Conservation (phyloP, 2,113 vertebrate genomes). For the Chiloscyllium plagiosum region DNA sequence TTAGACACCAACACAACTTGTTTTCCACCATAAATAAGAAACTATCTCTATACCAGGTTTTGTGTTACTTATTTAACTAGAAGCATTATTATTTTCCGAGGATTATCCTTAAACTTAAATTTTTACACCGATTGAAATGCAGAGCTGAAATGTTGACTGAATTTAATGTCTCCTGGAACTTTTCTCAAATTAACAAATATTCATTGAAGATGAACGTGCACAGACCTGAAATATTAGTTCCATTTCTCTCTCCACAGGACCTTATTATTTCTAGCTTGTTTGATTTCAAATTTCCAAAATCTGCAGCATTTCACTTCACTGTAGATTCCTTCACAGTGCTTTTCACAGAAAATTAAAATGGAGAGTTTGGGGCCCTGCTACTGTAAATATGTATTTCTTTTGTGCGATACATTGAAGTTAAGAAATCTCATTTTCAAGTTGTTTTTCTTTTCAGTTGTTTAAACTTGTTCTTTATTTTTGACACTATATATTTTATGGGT, state of each 20-base stretch:
- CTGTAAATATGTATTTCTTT: not conserved
- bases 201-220: not conserved
- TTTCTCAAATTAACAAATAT: not conserved
- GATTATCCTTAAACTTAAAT: not conserved
- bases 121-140: not conserved
- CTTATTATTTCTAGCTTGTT: no score
- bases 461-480: not conserved
- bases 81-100: not conserved
- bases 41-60: not conserved
- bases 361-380: no score
- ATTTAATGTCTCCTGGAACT: not conserved
- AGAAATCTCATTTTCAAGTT: not conserved
- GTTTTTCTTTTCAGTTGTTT: not conserved
- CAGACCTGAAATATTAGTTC: no score
- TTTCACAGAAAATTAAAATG: no score
- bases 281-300: no score
- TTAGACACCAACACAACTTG: not conserved
- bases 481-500: not conserved
- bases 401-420: not conserved
- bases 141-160: not conserved
- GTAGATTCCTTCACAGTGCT: not conserved
- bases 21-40: not conserved
- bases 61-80: not conserved
- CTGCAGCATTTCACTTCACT: no score
- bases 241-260: no score